These are phyloP conservation scores for Tonatia bakeri DNA, from an alignment of 2,113 vertebrate genomes.

Conservation along the genomic window DNA sequence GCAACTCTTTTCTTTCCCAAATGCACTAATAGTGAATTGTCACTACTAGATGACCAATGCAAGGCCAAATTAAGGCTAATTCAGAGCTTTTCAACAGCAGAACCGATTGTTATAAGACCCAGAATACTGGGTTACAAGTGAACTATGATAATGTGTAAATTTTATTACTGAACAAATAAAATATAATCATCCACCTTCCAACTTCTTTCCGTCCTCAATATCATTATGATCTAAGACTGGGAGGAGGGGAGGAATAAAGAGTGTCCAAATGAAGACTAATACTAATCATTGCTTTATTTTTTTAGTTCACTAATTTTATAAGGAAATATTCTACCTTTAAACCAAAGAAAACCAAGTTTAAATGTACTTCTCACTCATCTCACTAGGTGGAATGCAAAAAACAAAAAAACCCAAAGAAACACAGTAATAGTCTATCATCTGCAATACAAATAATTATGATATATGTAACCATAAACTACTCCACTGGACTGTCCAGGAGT, in stretches of 20 bases:
- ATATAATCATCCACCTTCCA: neutral
- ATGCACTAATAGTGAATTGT: constrained; percentile 20
- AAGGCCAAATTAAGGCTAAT: constrained; percentile 35
- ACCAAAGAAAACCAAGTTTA: neutral
- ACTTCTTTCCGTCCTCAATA: constrained; percentile 1
- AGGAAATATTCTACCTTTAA: constrained; percentile 32
- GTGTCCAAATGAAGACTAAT: neutral
- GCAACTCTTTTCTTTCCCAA: constrained; percentile 23
- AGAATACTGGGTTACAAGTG: neutral
- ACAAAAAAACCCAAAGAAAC: neutral
- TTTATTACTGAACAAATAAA: constrained; percentile 30
- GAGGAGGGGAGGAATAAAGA: neutral
- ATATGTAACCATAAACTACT: neutral
- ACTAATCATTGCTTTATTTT: neutral
- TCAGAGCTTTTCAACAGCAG: constrained; percentile 19
- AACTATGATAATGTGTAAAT: neutral
- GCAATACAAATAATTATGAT: neutral
- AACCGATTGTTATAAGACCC: neutral
- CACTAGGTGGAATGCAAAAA: neutral
- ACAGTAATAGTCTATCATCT: neutral
- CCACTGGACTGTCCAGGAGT: neutral
- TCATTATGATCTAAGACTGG: constrained; percentile 20
- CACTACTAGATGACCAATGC: neutral
- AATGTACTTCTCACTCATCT: constrained; percentile 13
- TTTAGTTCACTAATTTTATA: constrained; percentile 19